Base-by-base conservation (phyloP, 2,888 invertebrate species). In the Cyaniris semiargus region DNA sequence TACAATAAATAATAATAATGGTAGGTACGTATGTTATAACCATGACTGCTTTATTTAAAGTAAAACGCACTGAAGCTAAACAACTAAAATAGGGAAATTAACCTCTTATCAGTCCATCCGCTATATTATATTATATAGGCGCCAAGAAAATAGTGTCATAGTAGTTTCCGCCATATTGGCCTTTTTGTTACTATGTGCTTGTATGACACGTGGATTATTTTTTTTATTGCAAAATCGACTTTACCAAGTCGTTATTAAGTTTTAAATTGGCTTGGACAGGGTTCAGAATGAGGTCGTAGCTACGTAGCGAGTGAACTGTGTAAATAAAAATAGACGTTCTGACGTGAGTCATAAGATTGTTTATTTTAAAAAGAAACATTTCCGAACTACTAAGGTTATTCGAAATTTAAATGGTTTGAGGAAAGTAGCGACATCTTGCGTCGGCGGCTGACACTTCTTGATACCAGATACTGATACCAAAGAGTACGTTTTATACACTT, bases 141-240 rank as follows among this genome's bases (percentile, higher is more conserved):
- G 77, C 72, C 77, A 77, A 72, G 60, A 60, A 77, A 77, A 77
- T 48, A 71, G 71, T 60, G 72, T 60, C 44, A 72, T 38, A 72
- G 56, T 23, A 58, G 72, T 23, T 58, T 38, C 71, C 58, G 76
- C 71, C 72, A 58, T 76, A 34, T 71, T 76, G 13, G 38, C 27
- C 31, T 70, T 71, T 71, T 58, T 71, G 76, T 77, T 72, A 27
- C 76, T 77, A 77, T 72, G 76, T 23, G 72, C 56, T 27, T 34
- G 34, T 77, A 15, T 58, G 56, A 74, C 44, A 77, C 76, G 38
- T 56, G 18, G 71, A 44, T 58, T 38, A 58, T 18, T 15, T 23
- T 15, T 58, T 1, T 38, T 7, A 72, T 58, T 56, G 34, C 56
- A 15, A 74, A 48, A 27, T 48, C 53, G 23, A 74, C 48, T 53